A percentile compares a stretch with the other conserved stretches of the same genome.
Evolutionary conservation across 53 echinoderm and acorn worm species (phyloP).

Genomic region (Henricia sp.): DNA sequence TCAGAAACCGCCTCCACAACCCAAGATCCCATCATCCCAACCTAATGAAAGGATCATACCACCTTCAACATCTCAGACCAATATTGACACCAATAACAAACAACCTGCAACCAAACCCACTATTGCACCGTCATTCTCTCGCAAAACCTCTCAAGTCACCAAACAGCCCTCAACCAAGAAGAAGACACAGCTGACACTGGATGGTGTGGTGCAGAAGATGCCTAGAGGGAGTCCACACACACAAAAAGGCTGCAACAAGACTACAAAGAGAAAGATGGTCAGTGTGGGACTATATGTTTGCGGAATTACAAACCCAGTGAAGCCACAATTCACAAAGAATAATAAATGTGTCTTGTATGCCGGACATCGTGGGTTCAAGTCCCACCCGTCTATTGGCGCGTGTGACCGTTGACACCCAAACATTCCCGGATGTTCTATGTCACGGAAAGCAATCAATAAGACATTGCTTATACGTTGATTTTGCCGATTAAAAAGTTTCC

Average conservation of each 20-base stretch:
- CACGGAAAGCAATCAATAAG: too few species aligned
- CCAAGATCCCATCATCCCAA: neutral
- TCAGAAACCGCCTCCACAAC: neutral
- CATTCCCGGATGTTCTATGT: too few species aligned
- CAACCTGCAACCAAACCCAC: neutral
- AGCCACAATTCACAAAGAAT: too few species aligned
- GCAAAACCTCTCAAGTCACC: conserved; percentile 19
- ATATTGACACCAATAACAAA: neutral
- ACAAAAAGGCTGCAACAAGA: neutral
- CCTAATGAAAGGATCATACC: neutral
- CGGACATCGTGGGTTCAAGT: too few species aligned
- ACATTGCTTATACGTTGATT: too few species aligned
- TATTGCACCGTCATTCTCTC: conserved; percentile 13
- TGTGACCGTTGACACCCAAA: too few species aligned
- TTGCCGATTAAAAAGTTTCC: too few species aligned
- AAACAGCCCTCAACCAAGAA: conserved; percentile 11
- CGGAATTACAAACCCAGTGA: too few species aligned
- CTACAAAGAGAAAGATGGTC: conserved; percentile 55
- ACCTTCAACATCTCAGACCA: neutral
- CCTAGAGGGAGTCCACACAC: neutral
- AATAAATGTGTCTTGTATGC: too few species aligned
- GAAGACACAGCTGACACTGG: conserved; percentile 41
- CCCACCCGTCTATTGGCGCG: too few species aligned
- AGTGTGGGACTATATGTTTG: too few species aligned
- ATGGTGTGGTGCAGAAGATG: conserved; percentile 10